phyloP scores from a whole-genome alignment of 2,888 invertebrate species.

The Amiota mariae region DNA sequence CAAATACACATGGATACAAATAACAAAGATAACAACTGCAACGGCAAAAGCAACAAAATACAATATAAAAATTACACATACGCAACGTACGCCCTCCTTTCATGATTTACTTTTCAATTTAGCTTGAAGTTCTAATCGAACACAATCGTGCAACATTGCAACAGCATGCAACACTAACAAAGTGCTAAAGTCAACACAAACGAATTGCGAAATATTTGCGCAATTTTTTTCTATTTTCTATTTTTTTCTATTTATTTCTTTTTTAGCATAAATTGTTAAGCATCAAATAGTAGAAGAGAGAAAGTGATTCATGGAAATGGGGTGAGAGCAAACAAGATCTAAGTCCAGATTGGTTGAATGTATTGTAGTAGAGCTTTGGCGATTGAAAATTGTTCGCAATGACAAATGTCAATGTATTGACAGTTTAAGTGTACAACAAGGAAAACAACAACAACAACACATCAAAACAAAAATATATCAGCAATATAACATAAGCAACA shows the following conservation, averaged over 20 bases:
- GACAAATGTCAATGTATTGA: constrained; percentile 9
- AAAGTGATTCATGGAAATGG: no score
- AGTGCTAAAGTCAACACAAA: constrained; percentile 18
- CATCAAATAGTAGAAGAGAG: background rate
- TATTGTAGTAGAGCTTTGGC: no score
- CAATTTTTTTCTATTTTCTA: constrained; percentile 16
- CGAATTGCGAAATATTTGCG: constrained; percentile 16
- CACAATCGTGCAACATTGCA: no score
- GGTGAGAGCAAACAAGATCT: no score
- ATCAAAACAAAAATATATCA: background rate
- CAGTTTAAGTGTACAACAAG: constrained; percentile 20
- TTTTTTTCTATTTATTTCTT: background rate
- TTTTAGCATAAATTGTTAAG: constrained; percentile 14
- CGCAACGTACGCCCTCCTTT: no score
- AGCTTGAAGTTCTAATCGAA: no score
- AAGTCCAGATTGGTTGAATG: no score
- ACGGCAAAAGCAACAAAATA: constrained; percentile 6
- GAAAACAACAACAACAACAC: background rate
- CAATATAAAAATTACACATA: background rate
- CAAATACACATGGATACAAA: background rate
- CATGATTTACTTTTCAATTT: no score
- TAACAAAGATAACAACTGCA: background rate
- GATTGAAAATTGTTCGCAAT: background rate
- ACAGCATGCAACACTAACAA: background rate
- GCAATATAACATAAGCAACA: background rate